Base-by-base conservation (phyloP, 1,140 invertebrate species). In the Calephelis virginiensis region DNA sequence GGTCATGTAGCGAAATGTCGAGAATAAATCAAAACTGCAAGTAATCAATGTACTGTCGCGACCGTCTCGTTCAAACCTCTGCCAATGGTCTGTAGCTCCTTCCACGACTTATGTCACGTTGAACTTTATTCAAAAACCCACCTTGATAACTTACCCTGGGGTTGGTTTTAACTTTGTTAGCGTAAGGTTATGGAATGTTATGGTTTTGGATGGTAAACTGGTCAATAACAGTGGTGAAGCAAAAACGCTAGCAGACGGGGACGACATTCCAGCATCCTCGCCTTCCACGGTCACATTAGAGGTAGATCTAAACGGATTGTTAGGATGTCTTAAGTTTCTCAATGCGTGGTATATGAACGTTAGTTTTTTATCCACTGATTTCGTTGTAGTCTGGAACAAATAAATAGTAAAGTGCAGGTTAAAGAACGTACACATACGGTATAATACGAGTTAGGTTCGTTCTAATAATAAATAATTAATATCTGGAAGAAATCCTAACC, bases 141-240 rank as follows among this genome's bases (percentile, higher is more conserved):
- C 64, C n/a, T 49, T 69, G 37, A 0, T 0, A 0, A 8, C 8
- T 46, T 0, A 8, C 5, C 0, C 14, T 49, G 63, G 40, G 48
- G 69, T 67, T 17, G 4, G 8, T 17, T 61, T 66, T 13, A 11
- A 5, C 11, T 64, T 48, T 6, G 40, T 6, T 8, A 0, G 1
- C 0, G 8, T 47, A n/a, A 61, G 64, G 47, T 43, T 38, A 67
- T 79, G 48, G 3, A 28, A 11, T 53, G 8, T 74, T 66, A 38
- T 38, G 48, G 37, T 17, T 8, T 60, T 13, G 13, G 28, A 7
- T 5, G 8, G 8, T 38, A n/a, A 48, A 17, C 70, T 86, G 78
- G 80, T 83, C 82, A 83, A 79, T 86, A 84, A 78, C 78, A 76
- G 78, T 75, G 78, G 76, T 72, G 72, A 76, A 75, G 77, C 82